A percentile compares a stretch with the other conserved stretches of the same genome.
These are phyloP conservation scores for Caenorhabditis sp. DNA, from an alignment of 2,888 invertebrate species.

Conservation along the genomic window DNA sequence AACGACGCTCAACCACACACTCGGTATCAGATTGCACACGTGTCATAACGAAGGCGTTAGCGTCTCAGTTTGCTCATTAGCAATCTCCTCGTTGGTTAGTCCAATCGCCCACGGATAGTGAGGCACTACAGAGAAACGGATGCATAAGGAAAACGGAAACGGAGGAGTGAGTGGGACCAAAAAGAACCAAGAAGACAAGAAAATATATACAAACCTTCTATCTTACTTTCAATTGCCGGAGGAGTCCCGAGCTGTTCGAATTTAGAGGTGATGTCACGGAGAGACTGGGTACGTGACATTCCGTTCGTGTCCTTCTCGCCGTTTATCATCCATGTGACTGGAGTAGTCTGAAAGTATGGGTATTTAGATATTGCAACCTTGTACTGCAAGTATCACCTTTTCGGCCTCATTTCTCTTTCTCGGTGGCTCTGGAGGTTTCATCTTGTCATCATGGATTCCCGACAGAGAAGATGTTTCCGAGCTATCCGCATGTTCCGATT, in stretches of 20 bases:
- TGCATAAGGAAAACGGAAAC: background rate
- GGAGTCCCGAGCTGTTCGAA: constrained; percentile 72
- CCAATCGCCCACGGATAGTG: constrained; percentile 37
- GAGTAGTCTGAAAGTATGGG: constrained; percentile 21
- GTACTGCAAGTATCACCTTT: constrained; percentile 5
- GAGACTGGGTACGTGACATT: constrained; percentile 77
- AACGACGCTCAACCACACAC: constrained; percentile 43
- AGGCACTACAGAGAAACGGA: constrained; percentile 7
- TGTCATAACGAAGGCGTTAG: constrained; percentile 58
- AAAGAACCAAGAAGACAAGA: background rate
- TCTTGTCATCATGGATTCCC: constrained; percentile 33
- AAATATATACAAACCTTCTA: constrained; percentile 43
- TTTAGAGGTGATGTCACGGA: constrained; percentile 76
- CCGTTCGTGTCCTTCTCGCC: constrained; percentile 45
- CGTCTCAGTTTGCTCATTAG: constrained; percentile 58
- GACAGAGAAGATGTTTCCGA: constrained; percentile 57
- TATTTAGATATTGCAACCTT: no score
- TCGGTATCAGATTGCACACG: constrained; percentile 47
- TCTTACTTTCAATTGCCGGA: constrained; percentile 28
- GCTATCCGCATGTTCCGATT: constrained; percentile 41
- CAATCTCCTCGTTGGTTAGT: constrained; percentile 6
- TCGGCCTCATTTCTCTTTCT: constrained; percentile 35
- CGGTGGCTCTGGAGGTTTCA: constrained; percentile 15
- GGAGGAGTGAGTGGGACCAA: background rate
- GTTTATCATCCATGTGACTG: constrained; percentile 55